Evolutionary conservation across 2,888 invertebrate genomes (phyloP), one percentile per base, ranked within the genome.

Genomic region (Tupiocoris notatus): DNA sequence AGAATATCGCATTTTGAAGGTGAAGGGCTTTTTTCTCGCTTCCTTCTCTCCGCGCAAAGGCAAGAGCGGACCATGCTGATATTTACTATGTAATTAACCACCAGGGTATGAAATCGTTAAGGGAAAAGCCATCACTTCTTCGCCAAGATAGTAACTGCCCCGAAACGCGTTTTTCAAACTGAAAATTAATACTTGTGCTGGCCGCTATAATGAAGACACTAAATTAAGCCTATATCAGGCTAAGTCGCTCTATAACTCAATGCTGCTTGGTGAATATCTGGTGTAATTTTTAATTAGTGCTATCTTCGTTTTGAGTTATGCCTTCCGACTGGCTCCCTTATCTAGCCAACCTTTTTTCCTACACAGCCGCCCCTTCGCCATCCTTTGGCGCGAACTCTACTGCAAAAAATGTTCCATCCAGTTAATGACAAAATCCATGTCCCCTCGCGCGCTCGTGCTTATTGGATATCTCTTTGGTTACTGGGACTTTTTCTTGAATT

Each of bases 271-370:
- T 77, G 79, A 79, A 79, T 79, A 79, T 79, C 79, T 79, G 79
- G 79, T 79, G 78, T 79, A 78, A 79, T 79, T 79, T 79, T 79
- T 79, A 79, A 79, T 79, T 79, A 79, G 79, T 77, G 79, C 78
- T 79, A 78, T 79, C 79, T 79, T 77, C 71, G 77, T 78, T 78
- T 78, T 79, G 79, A 79, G 77, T 79, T 79, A 79, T 79, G 79
- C 67, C 77, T 79, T 79, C 79, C 79, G 78, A 79, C 77, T 77
- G 78, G 78, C 74, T 75, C 79, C 75, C 78, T 80, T 78, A 79
- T 79, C 78, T 80, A 78, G 75, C 75, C 75, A 74, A 73, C 77
- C 71, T 78, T 78, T 79, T 78, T 77, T 79, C 76, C 63, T 57
- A 59, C 58, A 63, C 73, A n/a, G n/a, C n/a, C n/a, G n/a, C 77